These are phyloP conservation scores for Cochlearius cochlearius DNA, from an alignment of 2,113 vertebrate genomes.

Conservation along the genomic window DNA sequence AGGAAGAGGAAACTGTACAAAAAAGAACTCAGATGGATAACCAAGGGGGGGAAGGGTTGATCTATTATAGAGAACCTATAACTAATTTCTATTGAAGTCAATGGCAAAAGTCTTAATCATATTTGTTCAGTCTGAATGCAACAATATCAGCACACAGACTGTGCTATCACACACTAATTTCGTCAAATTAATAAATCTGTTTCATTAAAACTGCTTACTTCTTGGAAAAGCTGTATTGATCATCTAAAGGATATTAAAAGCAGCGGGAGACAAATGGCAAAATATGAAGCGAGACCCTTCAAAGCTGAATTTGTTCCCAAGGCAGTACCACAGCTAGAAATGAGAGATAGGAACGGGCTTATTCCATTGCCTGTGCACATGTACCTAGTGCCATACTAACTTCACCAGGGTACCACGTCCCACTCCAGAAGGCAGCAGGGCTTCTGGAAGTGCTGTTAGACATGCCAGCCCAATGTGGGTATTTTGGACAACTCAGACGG, in stretches of 20 bases:
- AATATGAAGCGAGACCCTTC: background rate
- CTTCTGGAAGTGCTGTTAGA: background rate
- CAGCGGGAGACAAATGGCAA: background rate
- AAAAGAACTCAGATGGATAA: background rate
- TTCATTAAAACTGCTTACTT: background rate
- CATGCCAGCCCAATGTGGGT: accelerated
- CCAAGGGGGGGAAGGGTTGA: accelerated
- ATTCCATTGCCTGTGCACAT: accelerated
- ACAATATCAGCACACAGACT: background rate
- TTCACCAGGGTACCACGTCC: background rate
- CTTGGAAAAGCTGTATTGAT: background rate
- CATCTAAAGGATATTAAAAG: background rate
- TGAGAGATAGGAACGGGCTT: background rate
- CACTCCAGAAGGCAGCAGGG: background rate
- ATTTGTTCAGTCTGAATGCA: background rate
- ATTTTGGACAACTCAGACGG: background rate
- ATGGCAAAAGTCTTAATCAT: too few relatives aligned
- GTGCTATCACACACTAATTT: background rate
- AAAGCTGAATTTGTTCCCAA: background rate
- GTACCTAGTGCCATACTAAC: too few relatives aligned
- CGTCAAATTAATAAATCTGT: background rate
- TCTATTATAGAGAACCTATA: background rate
- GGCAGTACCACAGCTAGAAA: background rate
- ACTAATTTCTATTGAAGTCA: background rate
- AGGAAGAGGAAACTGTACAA: background rate